Evolutionary conservation across 2,113 vertebrate genomes (phyloP).

Genomic region (Tachuris rubrigastra): DNA sequence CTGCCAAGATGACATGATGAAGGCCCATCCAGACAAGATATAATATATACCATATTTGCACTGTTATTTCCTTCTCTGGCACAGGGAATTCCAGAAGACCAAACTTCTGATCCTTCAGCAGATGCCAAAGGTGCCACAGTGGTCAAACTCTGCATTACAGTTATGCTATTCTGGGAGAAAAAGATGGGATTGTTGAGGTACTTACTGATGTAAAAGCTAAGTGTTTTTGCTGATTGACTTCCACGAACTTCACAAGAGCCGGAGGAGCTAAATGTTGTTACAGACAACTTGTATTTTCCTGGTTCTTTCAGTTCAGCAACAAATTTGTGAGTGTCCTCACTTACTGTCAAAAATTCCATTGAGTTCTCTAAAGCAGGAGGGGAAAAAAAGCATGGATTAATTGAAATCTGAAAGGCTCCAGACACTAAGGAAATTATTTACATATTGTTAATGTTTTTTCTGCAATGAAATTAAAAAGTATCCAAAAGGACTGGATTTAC

Average conservation of each 20-base stretch:
- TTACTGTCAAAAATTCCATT: conserved; percentile 83
- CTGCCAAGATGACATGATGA: fast-evolving
- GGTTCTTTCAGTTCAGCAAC: conserved; percentile 85
- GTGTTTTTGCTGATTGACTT: conserved; percentile 80
- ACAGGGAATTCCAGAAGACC: neutral
- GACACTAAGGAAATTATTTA: neutral
- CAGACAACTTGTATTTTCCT: conserved; percentile 85
- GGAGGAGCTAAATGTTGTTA: conserved; percentile 85
- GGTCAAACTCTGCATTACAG: neutral
- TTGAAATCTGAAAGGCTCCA: neutral
- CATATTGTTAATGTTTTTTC: neutral
- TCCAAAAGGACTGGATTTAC: neutral
- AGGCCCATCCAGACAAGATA: neutral
- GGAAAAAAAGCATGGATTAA: neutral
- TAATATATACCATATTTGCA: neutral
- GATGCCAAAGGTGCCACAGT: neutral
- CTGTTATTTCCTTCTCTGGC: neutral
- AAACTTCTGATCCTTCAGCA: neutral
- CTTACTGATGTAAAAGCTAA: conserved; percentile 94
- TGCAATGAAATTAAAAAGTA: neutral
- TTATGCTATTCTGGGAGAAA: neutral
- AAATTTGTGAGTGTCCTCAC: conserved; percentile 90
- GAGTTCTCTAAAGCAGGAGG: conserved; percentile 78
- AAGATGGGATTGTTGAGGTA: conserved; percentile 17
- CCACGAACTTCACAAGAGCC: conserved; percentile 87